These are phyloP conservation scores for Loripinus fragilis DNA, from an alignment of 2,888 invertebrate genomes.

Conservation along the genomic window DNA sequence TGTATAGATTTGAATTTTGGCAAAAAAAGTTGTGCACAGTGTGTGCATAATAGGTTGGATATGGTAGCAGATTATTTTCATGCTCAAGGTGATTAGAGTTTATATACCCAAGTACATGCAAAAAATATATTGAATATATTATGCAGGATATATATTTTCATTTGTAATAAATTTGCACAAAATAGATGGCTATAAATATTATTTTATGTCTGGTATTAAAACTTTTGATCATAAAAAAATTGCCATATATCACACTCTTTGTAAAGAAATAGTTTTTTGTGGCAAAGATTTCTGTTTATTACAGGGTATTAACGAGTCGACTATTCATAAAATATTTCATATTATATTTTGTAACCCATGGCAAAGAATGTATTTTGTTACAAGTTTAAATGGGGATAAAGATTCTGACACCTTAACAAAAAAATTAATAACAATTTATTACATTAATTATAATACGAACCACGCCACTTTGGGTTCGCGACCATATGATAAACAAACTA, in stretches of 20 bases:
- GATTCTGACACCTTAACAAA: conserved; percentile 12
- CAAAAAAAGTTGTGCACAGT: too few species aligned
- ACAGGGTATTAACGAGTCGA: background rate
- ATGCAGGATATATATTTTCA: background rate
- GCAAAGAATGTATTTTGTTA: conserved; percentile 38
- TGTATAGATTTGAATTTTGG: too few species aligned
- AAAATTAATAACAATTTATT: conserved; percentile 21
- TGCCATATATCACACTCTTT: conserved; percentile 5
- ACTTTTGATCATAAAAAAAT: conserved; percentile 1
- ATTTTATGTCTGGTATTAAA: conserved; percentile 13
- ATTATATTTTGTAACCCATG: conserved; percentile 38
- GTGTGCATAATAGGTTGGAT: too few species aligned
- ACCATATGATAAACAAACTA: too few species aligned
- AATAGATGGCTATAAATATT: conserved; percentile 19
- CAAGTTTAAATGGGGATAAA: background rate
- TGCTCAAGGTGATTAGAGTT: too few species aligned
- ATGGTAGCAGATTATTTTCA: too few species aligned
- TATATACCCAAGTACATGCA: too few species aligned
- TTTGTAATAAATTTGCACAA: conserved; percentile 11
- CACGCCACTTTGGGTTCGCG: too few species aligned
- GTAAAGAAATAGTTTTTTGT: conserved; percentile 14
- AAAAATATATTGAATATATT: too few species aligned
- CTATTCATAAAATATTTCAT: conserved; percentile 36
- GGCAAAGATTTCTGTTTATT: background rate
- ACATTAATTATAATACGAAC: conserved; percentile 22